These are phyloP conservation scores for Apamea crenata DNA, from an alignment of 2,888 invertebrate species.

Conservation along the genomic window DNA sequence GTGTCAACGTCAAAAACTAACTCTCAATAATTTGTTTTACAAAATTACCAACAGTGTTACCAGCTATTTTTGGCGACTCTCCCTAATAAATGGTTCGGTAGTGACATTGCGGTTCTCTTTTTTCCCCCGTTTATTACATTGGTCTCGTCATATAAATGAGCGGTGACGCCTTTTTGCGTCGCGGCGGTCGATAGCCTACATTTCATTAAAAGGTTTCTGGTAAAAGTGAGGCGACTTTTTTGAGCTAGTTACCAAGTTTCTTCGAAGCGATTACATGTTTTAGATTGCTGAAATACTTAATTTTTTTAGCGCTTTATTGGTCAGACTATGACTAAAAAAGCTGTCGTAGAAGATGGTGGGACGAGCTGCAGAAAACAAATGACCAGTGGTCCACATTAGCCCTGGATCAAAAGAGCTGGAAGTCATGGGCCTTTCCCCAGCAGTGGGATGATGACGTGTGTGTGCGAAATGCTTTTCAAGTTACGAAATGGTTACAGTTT, in stretches of 20 bases:
- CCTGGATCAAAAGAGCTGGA: background rate
- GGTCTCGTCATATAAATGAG: constrained; percentile 69
- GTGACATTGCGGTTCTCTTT: constrained; percentile 71
- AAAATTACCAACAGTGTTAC: constrained; percentile 58
- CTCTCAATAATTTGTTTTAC: constrained; percentile 62
- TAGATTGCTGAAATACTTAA: background rate
- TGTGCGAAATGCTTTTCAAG: background rate
- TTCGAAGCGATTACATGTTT: constrained; percentile 15
- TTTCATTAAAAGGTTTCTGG: constrained; percentile 53
- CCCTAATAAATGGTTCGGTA: constrained; percentile 73
- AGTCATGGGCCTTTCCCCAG: background rate
- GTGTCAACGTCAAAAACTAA: constrained; percentile 50
- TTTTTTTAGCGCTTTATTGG: background rate
- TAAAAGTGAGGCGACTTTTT: constrained; percentile 26
- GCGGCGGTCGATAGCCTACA: constrained; percentile 61
- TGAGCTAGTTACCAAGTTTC: constrained; percentile 24
- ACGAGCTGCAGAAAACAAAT: background rate
- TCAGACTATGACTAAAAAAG: background rate
- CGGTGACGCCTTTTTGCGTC: constrained; percentile 66
- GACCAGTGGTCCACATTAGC: background rate
- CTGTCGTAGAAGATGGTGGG: background rate
- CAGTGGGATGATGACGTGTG: background rate
- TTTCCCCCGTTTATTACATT: constrained; percentile 72
- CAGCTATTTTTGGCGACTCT: constrained; percentile 60
- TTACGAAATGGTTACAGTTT: background rate